Base-by-base conservation (phyloP, 2,888 invertebrate genomes). In the Drosophila nr. perissopoda region DNA sequence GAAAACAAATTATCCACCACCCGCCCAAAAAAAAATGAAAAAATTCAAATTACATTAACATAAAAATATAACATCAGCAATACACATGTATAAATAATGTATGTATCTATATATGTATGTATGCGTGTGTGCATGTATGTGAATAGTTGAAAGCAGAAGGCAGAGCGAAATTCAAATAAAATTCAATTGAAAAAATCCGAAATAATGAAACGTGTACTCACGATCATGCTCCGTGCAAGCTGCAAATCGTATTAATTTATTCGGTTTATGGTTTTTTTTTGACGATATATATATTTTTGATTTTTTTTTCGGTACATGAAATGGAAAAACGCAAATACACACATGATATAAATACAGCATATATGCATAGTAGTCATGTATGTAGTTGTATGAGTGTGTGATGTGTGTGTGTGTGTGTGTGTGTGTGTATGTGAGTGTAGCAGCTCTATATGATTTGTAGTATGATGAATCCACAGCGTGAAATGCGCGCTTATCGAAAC, bases 161-260 rank as follows among this genome's bases (percentile, higher is more conserved):
- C 62, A 82, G 49, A 79, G 68, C 36, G 67, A 79, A 83, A 76
- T 76, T 71, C 69, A 87, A 80, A 79, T 62, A 60, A 79, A 77
- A 77, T 76, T 62, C 31, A 77, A 80, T 73, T 65, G 52, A 70
- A 84, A 84, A 78, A 71, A 56, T 76, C 51, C 56, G 70, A 87
- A 89, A 82, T 87, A 78, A 87, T 83, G 87, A 91, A 92, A 92
- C 92, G 91, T 92, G 92, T 96, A 96, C 96, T 96, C 96, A 96
- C 96, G 95, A 96, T 96, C 96, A 96, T 96, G 96, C 96, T 96
- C 96, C 96, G 96, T 96, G 96, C 96, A 96, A 96, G 96, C 96
- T 96, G 95, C 94, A 89, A 92, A 89, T 78, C 87, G 64, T 80
- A 72, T 80, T 77, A 68, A 72, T 88, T 80, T 73, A 71, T 76